phyloP scores from a whole-genome alignment of 1,140 invertebrate genomes.

The Chrysomallon squamiferum region DNA sequence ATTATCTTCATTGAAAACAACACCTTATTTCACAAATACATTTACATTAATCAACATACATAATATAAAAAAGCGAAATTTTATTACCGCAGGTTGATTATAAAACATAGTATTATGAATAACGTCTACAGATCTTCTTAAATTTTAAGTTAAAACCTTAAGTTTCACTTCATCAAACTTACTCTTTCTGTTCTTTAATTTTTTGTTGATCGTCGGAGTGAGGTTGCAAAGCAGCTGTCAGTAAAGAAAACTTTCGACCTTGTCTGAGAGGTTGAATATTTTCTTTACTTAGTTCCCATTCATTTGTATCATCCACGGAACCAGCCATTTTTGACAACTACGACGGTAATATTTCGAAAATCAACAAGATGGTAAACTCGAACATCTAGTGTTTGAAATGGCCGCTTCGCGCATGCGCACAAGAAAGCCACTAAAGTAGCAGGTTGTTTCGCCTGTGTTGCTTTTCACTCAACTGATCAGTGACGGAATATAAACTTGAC shows the following conservation, averaged over 20 bases:
- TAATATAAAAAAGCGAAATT: no score
- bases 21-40: no score
- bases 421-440: not conserved
- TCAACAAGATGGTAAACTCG: not conserved
- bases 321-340: not conserved
- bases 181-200: constrained; percentile 36
- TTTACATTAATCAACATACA: no score
- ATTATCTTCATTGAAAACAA: no score
- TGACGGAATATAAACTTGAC: no score
- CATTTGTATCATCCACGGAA: constrained; percentile 15
- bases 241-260: constrained; percentile 70
- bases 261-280: constrained; percentile 88
- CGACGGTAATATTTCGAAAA: not conserved
- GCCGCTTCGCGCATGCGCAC: constrained; percentile 4
- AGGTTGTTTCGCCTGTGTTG: no score
- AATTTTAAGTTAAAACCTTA: no score
- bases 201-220: constrained; percentile 17
- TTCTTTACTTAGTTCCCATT: constrained; percentile 77
- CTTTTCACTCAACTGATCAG: no score
- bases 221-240: constrained; percentile 53
- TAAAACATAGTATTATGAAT: no score
- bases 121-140: no score
- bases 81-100: no score
- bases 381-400: constrained; percentile 4
- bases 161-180: no score